These are phyloP conservation scores for Mythimna ferrago DNA, from an alignment of 2,888 invertebrate genomes.

Conservation along the genomic window DNA sequence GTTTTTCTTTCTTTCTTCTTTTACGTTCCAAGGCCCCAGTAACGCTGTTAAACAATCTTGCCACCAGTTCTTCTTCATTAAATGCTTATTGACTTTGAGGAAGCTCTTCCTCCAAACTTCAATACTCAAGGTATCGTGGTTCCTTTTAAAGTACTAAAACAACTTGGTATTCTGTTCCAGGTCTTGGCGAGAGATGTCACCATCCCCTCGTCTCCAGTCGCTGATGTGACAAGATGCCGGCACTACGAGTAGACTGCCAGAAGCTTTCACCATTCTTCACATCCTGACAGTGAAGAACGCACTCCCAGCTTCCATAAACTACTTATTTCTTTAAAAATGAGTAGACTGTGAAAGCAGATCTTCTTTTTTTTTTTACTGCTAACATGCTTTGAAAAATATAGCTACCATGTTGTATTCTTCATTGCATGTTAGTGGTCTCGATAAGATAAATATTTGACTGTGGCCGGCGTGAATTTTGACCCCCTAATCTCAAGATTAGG, in stretches of 20 bases:
- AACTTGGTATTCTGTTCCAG: not conserved
- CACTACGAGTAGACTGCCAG: not conserved
- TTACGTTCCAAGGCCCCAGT: no score
- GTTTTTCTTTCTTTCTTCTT: no score
- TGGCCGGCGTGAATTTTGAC: conserved; percentile 11
- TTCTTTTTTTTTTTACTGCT: not conserved
- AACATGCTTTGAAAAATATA: conserved; percentile 18
- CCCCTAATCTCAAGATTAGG: no score
- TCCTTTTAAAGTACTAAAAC: not conserved
- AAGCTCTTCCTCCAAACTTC: no score
- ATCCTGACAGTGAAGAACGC: not conserved
- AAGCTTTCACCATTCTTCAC: not conserved
- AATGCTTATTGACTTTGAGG: no score
- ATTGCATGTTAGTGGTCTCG: not conserved
- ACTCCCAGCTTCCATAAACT: not conserved
- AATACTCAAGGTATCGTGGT: no score
- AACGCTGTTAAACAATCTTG: no score
- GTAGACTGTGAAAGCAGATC: not conserved
- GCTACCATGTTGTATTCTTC: conserved; percentile 11
- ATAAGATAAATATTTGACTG: not conserved
- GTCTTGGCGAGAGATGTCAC: not conserved
- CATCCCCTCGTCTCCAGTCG: not conserved
- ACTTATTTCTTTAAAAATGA: not conserved
- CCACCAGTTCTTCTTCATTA: no score
- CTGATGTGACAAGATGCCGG: not conserved